Conservation (phyloP, 1,140 invertebrate species). For the Brachionus koreanus region DNA sequence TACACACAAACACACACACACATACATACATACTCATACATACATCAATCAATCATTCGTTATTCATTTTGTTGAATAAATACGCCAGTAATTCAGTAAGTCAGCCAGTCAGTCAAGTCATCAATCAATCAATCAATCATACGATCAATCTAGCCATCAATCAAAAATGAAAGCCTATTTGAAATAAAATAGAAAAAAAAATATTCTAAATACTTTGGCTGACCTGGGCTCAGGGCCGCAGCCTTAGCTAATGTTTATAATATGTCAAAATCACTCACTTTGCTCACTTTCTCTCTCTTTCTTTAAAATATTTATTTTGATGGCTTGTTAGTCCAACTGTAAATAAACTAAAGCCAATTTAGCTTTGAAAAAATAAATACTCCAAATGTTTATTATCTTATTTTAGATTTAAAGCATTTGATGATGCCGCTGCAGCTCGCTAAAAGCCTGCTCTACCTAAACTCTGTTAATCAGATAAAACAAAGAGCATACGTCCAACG, state of each 20-base stretch:
- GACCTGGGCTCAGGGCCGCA: neutral
- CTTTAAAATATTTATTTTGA: too few relatives aligned
- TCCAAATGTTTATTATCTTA: neutral
- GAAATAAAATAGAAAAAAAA: neutral
- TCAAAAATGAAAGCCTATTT: slow-evolving; percentile 25
- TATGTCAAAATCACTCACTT: neutral
- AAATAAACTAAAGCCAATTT: neutral
- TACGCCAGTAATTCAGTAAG: slow-evolving; percentile 28
- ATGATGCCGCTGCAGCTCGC: neutral
- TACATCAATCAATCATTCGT: slow-evolving; percentile 40
- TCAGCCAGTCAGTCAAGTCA: slow-evolving; percentile 34
- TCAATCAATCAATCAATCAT: slow-evolving; percentile 37
- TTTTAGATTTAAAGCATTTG: neutral
- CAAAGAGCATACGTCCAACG: neutral
- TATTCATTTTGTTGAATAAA: slow-evolving; percentile 21
- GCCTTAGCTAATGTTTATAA: neutral
- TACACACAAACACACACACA: too few relatives aligned
- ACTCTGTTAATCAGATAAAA: neutral
- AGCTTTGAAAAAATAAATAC: neutral
- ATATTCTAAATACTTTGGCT: neutral
- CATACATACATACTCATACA: too few relatives aligned
- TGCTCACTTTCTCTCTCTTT: too few relatives aligned
- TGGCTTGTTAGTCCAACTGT: neutral
- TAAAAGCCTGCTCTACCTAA: neutral
- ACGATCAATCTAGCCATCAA: slow-evolving; percentile 36